Evolutionary conservation across 92 coral and sea anemone genomes (phyloP).

Genomic region (Muricea muricata): DNA sequence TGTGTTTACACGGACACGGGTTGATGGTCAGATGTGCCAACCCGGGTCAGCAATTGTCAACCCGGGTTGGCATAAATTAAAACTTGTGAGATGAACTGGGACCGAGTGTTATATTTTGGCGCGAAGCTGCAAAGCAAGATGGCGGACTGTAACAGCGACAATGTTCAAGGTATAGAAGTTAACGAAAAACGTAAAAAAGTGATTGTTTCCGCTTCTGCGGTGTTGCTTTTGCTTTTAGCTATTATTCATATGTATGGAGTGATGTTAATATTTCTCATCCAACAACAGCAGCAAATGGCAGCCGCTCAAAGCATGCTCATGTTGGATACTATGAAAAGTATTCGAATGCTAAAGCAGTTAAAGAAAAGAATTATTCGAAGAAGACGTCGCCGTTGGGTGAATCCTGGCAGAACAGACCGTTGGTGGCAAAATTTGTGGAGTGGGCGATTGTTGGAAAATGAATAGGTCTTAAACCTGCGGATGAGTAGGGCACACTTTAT

Average conservation of each 20-base stretch:
- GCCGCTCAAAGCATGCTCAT: constrained; percentile 1
- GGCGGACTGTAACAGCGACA: no score
- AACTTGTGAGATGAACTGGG: no score
- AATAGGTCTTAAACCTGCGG: background rate
- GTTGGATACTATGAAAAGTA: constrained; percentile 2
- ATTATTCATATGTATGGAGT: background rate
- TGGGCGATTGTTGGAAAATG: background rate
- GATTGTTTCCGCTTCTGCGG: background rate
- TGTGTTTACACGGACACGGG: no score
- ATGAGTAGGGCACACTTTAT: background rate
- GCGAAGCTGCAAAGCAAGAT: no score
- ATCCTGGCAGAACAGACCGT: background rate
- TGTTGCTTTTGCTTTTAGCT: background rate
- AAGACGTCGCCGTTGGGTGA: constrained; percentile 6
- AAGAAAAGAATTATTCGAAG: background rate
- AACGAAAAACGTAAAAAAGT: background rate
- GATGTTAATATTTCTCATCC: constrained; percentile 20
- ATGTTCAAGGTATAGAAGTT: no score
- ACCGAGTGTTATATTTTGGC: no score
- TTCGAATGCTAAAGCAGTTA: background rate
- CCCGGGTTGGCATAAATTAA: no score
- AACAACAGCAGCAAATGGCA: constrained; percentile 30
- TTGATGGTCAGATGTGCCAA: no score
- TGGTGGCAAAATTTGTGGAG: no score
- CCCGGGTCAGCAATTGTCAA: no score